These are phyloP conservation scores for Platycheirus rosarum DNA, from an alignment of 2,888 invertebrate species.

Conservation along the genomic window DNA sequence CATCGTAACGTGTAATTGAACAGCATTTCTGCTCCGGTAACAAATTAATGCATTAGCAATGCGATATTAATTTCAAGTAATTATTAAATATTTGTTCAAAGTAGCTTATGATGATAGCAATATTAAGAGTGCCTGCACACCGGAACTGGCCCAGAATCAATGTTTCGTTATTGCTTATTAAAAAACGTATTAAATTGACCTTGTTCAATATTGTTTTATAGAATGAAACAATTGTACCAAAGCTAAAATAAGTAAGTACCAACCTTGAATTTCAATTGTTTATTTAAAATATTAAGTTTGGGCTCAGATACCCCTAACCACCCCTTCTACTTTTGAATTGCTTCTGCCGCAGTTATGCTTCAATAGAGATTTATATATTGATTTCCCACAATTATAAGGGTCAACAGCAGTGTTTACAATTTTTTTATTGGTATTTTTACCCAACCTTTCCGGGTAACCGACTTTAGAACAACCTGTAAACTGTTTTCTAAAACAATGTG, in stretches of 20 bases:
- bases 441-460: constrained; percentile 9
- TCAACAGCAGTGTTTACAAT: constrained; percentile 41
- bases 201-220: constrained; percentile 21
- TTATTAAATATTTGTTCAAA: constrained; percentile 33
- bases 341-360: background rate
- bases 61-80: constrained; percentile 22
- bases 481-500: constrained; percentile 49
- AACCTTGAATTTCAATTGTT: constrained; percentile 2
- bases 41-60: constrained; percentile 19
- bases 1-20: background rate
- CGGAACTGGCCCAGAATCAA: constrained; percentile 2
- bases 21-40: background rate
- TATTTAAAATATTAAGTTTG: constrained; percentile 20
- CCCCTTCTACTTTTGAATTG: no score
- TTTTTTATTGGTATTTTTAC: constrained; percentile 17
- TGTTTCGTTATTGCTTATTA: no score
- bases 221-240: background rate
- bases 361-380: constrained; percentile 30
- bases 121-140: background rate
- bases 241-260: background rate
- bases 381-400: constrained; percentile 58
- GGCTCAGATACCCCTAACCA: no score
- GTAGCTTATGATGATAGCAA: background rate
- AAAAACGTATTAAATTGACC: constrained; percentile 1
- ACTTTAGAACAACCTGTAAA: constrained; percentile 54